Conservation (phyloP, 1,140 invertebrate genomes). For the Phthorimaea operculella region DNA sequence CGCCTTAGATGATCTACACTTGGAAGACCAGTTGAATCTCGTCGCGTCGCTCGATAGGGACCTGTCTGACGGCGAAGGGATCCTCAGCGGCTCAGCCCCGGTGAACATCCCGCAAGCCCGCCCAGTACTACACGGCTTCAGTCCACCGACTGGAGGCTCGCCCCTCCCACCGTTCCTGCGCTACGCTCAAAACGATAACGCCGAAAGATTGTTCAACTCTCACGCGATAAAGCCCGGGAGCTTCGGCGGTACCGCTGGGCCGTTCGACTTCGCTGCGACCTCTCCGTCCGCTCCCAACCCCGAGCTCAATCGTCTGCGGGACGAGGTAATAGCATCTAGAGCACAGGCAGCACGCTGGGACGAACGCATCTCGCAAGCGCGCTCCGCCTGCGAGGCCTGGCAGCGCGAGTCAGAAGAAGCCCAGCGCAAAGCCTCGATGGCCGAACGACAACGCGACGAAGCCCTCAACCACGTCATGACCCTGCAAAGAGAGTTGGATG, state of each 20-base stretch:
- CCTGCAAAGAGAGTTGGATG: slow-evolving; percentile 77
- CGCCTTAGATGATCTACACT: slow-evolving; percentile 85
- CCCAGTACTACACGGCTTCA: slow-evolving; percentile 73
- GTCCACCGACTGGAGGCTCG: slow-evolving; percentile 73
- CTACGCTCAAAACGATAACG: slow-evolving; percentile 64
- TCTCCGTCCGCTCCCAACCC: slow-evolving; percentile 59
- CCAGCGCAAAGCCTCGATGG: slow-evolving; percentile 77
- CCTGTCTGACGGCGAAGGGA: slow-evolving; percentile 72
- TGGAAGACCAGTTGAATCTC: slow-evolving; percentile 83
- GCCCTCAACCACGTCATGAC: slow-evolving; percentile 75
- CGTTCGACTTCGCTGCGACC: slow-evolving; percentile 70
- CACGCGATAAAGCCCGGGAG: slow-evolving; percentile 75
- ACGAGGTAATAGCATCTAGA: slow-evolving; percentile 79
- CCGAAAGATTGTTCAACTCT: slow-evolving; percentile 72
- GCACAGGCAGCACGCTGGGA: slow-evolving; percentile 83
- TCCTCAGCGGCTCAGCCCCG: slow-evolving; percentile 83
- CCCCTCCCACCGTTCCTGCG: slow-evolving; percentile 70
- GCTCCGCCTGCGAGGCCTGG: slow-evolving; percentile 85
- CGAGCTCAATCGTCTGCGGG: slow-evolving; percentile 75
- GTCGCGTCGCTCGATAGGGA: slow-evolving; percentile 83
- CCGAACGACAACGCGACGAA: slow-evolving; percentile 87
- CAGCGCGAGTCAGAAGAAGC: slow-evolving; percentile 86
- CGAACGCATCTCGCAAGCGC: slow-evolving; percentile 82
- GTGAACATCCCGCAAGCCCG: slow-evolving; percentile 88
- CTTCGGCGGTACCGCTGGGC: slow-evolving; percentile 48